Evolutionary conservation across 2,113 vertebrate species (phyloP), one percentile per base, ranked within the genome.

Genomic region (Myiopsitta monachus): DNA sequence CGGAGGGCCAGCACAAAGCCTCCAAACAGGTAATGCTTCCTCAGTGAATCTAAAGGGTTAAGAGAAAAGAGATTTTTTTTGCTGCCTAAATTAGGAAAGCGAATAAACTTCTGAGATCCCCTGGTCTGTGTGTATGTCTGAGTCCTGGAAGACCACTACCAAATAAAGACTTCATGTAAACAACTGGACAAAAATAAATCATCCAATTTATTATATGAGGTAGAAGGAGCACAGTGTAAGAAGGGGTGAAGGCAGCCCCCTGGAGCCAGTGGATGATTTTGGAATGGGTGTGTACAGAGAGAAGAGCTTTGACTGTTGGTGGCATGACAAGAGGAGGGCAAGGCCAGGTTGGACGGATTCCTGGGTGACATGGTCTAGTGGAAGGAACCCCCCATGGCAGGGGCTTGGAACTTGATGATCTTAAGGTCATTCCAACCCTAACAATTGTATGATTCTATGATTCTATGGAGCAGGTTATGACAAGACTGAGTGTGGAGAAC

Each of bases 121-220:
- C 1, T 38, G 21, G 70, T 84, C 55, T 4, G 1, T 41, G 18
- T 81, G 16, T 57, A 62, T 83, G 33, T 51, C 62, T 83, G 70
- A 75, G 75, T 79, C 67, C 86, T 96, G 43, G 30, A 93, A 90
- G 72, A 80, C 68, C 27, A 81, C 41, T 47, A 83, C 80, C 89
- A 95, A 83, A 88, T 86, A 77, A 88, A 88, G 68, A 88, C 43
- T 72, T 93, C 9, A 57, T 38, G 49, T 87, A 88, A 94, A 88
- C 44, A 90, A 69, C 39, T 0, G 0, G 54, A 44, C 68, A 91
- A 73, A 95, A 95, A 83, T 69, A 77, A 61, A 55, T 80, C 10
- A 1, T 69, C 44, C 57, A 59, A 36, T 36, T 36, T 36, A 24
- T 24, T 86, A 16, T 26, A 41, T 46, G 83, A 82, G 59, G 77